Conservation (phyloP, 2,797 vertebrate species). For the Urophycis tenuis region DNA sequence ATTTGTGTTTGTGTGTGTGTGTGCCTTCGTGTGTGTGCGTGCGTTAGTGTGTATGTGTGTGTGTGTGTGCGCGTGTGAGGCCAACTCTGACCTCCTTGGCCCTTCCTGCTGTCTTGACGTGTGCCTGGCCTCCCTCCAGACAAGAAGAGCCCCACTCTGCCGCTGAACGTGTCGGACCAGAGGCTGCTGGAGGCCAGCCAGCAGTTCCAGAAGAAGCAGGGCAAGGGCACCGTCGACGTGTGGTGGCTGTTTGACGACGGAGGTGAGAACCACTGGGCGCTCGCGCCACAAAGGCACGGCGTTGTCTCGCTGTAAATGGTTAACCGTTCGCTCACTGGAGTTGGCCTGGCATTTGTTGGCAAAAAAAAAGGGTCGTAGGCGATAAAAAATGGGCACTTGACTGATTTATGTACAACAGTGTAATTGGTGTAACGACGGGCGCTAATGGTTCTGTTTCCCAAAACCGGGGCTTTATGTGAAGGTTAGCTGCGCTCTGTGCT, state of each 20-base stretch:
- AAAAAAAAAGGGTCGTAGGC: not conserved
- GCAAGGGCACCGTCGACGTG: constrained; percentile 93
- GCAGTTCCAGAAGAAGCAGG: constrained; percentile 93
- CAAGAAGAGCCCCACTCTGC: constrained; percentile 68
- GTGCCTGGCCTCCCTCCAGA: constrained; percentile 56
- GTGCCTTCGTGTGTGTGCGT: not conserved
- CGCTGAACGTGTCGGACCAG: constrained; percentile 84
- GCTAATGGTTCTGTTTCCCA: not conserved
- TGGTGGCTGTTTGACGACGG: constrained; percentile 99
- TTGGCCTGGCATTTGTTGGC: not conserved
- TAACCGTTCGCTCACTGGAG: not conserved
- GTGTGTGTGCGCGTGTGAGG: not conserved
- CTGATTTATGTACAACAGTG: not conserved
- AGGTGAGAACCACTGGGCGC: constrained; percentile 64
- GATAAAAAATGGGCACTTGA: not conserved
- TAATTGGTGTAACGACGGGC: not conserved
- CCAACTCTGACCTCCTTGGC: not conserved
- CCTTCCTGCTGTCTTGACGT: not conserved
- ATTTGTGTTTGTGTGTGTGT: not conserved
- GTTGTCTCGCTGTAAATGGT: not conserved
- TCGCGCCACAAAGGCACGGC: not conserved
- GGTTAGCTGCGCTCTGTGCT: not conserved
- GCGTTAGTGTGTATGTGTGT: not conserved
- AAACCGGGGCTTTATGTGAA: not conserved
- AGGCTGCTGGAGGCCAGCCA: constrained; percentile 87